Base-by-base conservation (phyloP, 2,113 vertebrate genomes). In the Lophura nycthemera region DNA sequence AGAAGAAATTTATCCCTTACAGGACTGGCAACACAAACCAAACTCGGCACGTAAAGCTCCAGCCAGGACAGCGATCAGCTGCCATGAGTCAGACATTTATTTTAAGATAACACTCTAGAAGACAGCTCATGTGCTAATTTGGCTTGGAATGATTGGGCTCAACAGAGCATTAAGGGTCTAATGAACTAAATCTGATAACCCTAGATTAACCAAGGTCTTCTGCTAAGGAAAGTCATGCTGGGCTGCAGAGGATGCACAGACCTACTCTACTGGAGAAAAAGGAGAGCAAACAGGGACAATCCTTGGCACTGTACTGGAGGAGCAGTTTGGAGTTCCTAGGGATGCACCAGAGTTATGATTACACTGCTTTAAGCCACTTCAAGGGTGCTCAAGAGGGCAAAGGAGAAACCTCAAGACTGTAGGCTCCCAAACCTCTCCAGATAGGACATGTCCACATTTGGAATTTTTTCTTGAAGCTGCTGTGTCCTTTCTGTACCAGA, bases 121-220 rank as follows among this genome's bases (percentile, higher is more conserved):
- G 92, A 59, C 81, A 92, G 80, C 77, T 95, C 92, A 89, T 84
- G 91, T 90, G 86, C 86, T 93, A 95, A 94, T 92, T 94, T 86
- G 70, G 54, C 77, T 96, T 76, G 81, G 86, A 94, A 92, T 89
- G 89, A 89, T 74, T 73, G 63, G 63, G 84, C 81, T 96, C 86
- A 94, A 95, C 83, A 82, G 36, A 75, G 89, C 78, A 84, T 93
- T 96, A 94, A 84, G 70, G 45, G 77, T 92, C 89, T 93, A 86
- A 84, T 72, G 78, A 86, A 88, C 70, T 90, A 93, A 94, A 93
- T 90, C 92, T 93, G 73, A 92, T 95, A 95, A 96, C 90, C 36
- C 86, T 86, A 77, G 92, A 94, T 95, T 93, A 95, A 89, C 90
- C 24, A 72, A 81, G 86, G 86, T 78, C 77, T 87, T 88, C 89